Evolutionary conservation across 2,797 vertebrate genomes (phyloP), one percentile per base, ranked within the genome.

Genomic region (Mallotus villosus): DNA sequence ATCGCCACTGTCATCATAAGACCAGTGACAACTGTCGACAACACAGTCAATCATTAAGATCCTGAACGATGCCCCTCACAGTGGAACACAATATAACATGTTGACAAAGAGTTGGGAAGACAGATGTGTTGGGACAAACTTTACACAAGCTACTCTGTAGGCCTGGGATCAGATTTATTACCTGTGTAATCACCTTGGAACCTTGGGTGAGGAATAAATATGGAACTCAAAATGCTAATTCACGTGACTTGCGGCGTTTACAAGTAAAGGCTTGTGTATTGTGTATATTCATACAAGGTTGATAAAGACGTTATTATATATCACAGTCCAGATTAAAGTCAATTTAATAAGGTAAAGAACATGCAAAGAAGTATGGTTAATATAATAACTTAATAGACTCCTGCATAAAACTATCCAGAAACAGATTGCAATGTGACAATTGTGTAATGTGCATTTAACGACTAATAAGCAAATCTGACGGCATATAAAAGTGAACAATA

Each of bases 401-500:
- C 51, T 7, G 25, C 41, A 7, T 66, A 53, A 73, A 66, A 49
- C 59, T 24, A 41, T 25, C 2, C 24, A 17, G 62, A 63, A 67
- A 55, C 65, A 24, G 59, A 32, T 67, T 29, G 59, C n/a, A 2
- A 62, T 34, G 53, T 63, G 73, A 4, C 41, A 71, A 77, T 72
- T 46, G 41, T 46, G 11, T 12, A 46, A 22, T 0, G 32, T 0
- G 65, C 21, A 0, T 83, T 24, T 78, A 81, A 66, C 0, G 21
- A 49, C 29, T 77, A 11, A 34, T 29, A 69, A 72, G 60, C 61
- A 61, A 58, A 19, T 67, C 63, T 67, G 34, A 60, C 70, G 61
- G 29, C 73, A 19, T 55, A 71, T 79, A 67, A 82, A 80, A 57
- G 71, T 68, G 72, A 86, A 24, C 2, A 21, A 77, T 84, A 67